Conservation (phyloP, 2,888 invertebrate species). For the Amblyjoppa fuscipennis region DNA sequence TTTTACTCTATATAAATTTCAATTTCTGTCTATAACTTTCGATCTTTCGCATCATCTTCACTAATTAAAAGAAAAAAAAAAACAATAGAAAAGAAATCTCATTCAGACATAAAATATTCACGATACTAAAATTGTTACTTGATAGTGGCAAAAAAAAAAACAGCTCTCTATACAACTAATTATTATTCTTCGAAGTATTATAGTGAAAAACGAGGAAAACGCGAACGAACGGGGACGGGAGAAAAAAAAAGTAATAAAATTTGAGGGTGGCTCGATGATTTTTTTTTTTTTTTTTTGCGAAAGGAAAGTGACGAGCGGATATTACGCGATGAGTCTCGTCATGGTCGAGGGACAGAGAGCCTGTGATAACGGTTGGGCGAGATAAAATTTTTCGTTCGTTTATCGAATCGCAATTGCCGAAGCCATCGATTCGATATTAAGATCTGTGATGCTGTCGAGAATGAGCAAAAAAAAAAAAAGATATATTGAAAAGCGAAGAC, state of each 20-base stretch:
- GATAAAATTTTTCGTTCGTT: slow-evolving; percentile 6
- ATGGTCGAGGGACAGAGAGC: slow-evolving; percentile 22
- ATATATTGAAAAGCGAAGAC: slow-evolving; percentile 35
- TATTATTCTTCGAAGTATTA: slow-evolving; percentile 60
- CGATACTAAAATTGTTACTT: slow-evolving; percentile 66
- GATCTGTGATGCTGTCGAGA: slow-evolving; percentile 50
- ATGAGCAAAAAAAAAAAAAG: slow-evolving; percentile 19
- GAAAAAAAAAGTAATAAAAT: slow-evolving; percentile 29
- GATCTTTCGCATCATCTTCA: slow-evolving; percentile 43
- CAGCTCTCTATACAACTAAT: slow-evolving; percentile 60
- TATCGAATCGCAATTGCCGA: slow-evolving; percentile 28
- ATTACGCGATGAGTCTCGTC: slow-evolving; percentile 10
- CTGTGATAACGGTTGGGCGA: slow-evolving; percentile 59
- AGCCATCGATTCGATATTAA: slow-evolving; percentile 40
- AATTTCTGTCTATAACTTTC: slow-evolving; percentile 37
- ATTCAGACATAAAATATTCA: slow-evolving; percentile 1
- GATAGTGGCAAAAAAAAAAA: slow-evolving; percentile 42
- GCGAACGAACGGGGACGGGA: neutral
- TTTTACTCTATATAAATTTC: slow-evolving; percentile 52
- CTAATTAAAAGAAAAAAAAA: slow-evolving; percentile 43
- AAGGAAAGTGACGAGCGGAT: neutral
- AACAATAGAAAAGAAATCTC: slow-evolving; percentile 46
- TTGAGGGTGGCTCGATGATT: slow-evolving; percentile 22
- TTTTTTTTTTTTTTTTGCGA: slow-evolving; percentile 7
- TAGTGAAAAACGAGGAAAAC: slow-evolving; percentile 9